Evolutionary conservation across 2,888 invertebrate species (phyloP).

Genomic region (Callyntrura sp.): DNA sequence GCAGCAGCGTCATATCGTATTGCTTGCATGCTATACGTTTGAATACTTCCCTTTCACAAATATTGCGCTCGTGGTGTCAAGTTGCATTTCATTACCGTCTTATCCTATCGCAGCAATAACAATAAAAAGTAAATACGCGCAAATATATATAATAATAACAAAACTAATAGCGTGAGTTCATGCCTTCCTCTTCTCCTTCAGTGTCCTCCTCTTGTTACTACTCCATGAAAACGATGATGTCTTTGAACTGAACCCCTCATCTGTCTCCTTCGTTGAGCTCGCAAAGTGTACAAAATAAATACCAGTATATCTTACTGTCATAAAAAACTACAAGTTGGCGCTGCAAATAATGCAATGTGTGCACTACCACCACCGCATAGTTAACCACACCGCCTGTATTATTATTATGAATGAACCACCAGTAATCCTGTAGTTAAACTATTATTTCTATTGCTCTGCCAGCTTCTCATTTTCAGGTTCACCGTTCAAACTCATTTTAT

Average conservation of each 20-base stretch:
- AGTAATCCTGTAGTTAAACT: neutral
- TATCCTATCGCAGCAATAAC: neutral
- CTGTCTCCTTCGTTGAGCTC: neutral
- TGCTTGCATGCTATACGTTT: neutral
- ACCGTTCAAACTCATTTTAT: slow-evolving; percentile 58
- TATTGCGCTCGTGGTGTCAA: neutral
- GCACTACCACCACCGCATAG: neutral
- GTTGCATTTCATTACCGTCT: slow-evolving; percentile 4
- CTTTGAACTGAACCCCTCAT: slow-evolving; percentile 35
- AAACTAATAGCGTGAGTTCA: neutral
- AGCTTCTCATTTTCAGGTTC: slow-evolving; percentile 54
- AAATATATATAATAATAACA: slow-evolving; percentile 16
- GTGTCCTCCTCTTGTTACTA: neutral
- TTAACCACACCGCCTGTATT: neutral
- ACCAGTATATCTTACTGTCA: neutral
- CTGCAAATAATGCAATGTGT: neutral
- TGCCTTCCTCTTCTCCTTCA: slow-evolving; percentile 16
- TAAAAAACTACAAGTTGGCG: neutral
- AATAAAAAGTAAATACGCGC: slow-evolving; percentile 27
- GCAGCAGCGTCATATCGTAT: neutral
- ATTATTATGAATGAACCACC: neutral
- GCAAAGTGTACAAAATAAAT: neutral
- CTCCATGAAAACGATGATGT: slow-evolving; percentile 37
- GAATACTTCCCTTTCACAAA: neutral
- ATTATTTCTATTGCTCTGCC: slow-evolving; percentile 8